Base-by-base conservation (phyloP, 2,797 vertebrate species). In the Brachyrhaphis roseni region DNA sequence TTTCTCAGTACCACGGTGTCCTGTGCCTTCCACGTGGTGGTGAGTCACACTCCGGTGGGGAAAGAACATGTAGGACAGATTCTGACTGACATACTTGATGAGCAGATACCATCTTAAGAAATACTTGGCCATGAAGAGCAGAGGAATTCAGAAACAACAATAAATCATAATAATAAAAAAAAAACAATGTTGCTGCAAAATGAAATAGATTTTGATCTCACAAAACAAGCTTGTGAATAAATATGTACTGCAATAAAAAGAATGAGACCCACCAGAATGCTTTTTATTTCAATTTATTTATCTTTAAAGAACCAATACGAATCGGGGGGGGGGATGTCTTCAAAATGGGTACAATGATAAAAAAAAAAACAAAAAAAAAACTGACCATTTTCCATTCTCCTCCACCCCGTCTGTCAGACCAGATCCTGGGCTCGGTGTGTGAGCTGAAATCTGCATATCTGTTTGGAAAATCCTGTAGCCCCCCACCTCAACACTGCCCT, bases 251-350 rank as follows among this genome's bases (percentile, higher is more conserved):
- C 4, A 68, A 41, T 7, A 15, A 41, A 71, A 45, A 45, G 2
- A 41, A 70, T 4, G 31, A 68, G 8, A 62, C 34, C 74, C 59
- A 70, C 72, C 79, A 3, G 4, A 73, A 13, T 91, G 90, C 84
- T 93, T 94, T 94, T 93, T 92, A 94, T 95, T 95, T 94, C 88
- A 94, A 94, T 95, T 93, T 95, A 96, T 96, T 96, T 92, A 92
- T 95, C 89, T 94, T 95, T 94, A 95, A 96, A 96, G 93, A 96
- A 96, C 95, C 95, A 95, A 96, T 95, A 95, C 89, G 94, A 95
- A 95, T 92, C 86, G 10, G 41, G 93, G 92, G 93, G 92, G 93
- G 92, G 93, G 93, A 89, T 93, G 88, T 95, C 94, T 94, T 94
- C 91, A 95, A 96, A 95, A 95, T 93, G 93, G 93, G 93, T 93